Conservation (phyloP, 2,888 invertebrate species). For the Eupelmus urozonus region DNA sequence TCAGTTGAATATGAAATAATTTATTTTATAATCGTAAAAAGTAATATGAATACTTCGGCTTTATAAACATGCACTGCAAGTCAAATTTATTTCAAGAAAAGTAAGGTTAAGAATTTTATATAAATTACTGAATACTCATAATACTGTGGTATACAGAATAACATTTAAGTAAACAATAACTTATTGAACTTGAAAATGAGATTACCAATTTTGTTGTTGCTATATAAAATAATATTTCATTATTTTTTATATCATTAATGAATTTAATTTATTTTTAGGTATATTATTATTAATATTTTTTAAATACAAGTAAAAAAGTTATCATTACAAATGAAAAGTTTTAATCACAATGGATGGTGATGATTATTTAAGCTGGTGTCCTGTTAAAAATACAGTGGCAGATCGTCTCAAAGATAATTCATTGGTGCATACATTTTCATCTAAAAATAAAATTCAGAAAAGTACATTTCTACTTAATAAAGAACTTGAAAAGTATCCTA, state of each 20-base stretch:
- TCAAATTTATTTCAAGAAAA: too few relatives aligned
- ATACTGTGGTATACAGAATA: too few relatives aligned
- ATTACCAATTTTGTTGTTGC: too few relatives aligned
- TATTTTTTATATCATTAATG: background rate
- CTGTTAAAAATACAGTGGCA: conserved; percentile 28
- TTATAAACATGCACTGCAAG: too few relatives aligned
- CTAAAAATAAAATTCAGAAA: conserved; percentile 28
- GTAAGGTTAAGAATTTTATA: too few relatives aligned
- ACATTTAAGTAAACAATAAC: too few relatives aligned
- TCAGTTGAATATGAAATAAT: too few relatives aligned
- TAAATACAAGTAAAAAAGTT: background rate
- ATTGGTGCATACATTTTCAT: conserved; percentile 31
- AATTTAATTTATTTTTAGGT: too few relatives aligned
- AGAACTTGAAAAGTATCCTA: conserved; percentile 12
- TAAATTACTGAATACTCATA: too few relatives aligned
- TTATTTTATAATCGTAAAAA: too few relatives aligned
- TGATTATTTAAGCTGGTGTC: conserved; percentile 12
- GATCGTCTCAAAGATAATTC: conserved; percentile 43
- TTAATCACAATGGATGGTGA: conserved; percentile 38
- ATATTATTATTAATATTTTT: background rate
- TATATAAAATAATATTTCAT: background rate
- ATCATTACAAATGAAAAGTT: background rate
- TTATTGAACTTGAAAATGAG: too few relatives aligned
- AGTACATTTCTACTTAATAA: conserved; percentile 49
- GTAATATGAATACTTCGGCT: too few relatives aligned